phyloP scores from a whole-genome alignment of 2,113 vertebrate genomes.

The Microcebus jonahi region DNA sequence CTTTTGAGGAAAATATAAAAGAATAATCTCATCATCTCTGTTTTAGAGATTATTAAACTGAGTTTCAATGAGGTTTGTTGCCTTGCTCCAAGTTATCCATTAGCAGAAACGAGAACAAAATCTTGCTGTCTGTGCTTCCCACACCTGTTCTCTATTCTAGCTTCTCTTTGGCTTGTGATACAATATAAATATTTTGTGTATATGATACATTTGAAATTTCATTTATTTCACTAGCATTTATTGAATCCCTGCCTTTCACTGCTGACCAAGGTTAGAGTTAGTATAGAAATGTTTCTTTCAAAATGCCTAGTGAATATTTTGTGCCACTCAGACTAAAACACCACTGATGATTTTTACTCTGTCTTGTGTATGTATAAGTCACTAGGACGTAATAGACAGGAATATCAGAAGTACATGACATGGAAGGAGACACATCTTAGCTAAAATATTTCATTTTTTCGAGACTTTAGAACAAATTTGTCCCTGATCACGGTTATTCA shows the following conservation, averaged over 20 bases:
- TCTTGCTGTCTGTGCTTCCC: neutral
- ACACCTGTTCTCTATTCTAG: neutral
- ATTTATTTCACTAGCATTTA: neutral
- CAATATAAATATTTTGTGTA: neutral
- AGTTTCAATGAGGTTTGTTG: neutral
- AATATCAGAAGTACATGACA: neutral
- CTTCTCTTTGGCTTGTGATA: neutral
- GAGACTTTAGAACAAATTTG: neutral
- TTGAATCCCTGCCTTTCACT: neutral
- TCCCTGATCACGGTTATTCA: neutral
- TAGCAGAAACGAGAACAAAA: constrained; percentile 21
- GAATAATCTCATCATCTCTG: constrained; percentile 40
- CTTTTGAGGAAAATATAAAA: neutral
- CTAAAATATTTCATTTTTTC: neutral
- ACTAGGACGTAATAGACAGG: neutral
- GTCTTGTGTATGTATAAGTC: neutral
- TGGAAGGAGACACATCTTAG: neutral
- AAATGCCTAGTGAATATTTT: neutral
- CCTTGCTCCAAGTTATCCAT: constrained; percentile 1
- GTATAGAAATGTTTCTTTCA: neutral
- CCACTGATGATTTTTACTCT: neutral
- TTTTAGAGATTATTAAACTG: constrained; percentile 60
- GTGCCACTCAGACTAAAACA: neutral
- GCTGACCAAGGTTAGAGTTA: neutral
- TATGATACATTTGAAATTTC: neutral